A percentile compares a stretch with the other conserved stretches of the same genome.
These are phyloP conservation scores for Physella acuta DNA, from an alignment of 1,140 invertebrate species.

Conservation along the genomic window DNA sequence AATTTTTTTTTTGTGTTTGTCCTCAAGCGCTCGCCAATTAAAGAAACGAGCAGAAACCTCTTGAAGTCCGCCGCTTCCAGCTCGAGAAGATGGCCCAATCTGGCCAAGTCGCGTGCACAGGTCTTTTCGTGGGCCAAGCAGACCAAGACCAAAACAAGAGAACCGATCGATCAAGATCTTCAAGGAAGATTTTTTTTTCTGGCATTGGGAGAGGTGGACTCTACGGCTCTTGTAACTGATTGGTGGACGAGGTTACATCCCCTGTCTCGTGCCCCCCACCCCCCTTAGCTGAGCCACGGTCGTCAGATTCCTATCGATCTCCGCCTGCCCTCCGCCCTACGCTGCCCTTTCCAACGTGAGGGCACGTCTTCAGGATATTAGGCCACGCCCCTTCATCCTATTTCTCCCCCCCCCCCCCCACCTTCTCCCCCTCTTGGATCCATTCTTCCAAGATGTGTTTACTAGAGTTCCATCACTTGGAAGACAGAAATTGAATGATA, in stretches of 20 bases:
- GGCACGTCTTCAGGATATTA: constrained; percentile 10
- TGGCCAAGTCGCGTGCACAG: too few relatives aligned
- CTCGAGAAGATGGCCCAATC: background rate
- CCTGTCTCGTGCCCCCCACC: constrained; percentile 1
- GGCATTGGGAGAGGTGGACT: background rate
- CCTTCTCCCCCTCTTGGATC: background rate
- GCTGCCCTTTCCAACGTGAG: background rate
- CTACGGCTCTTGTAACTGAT: constrained; percentile 2
- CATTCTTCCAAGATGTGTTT: too few relatives aligned
- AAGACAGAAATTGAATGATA: too few relatives aligned
- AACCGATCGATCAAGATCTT: too few relatives aligned
- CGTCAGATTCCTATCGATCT: too few relatives aligned
- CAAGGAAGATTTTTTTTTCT: too few relatives aligned
- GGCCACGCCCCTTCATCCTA: constrained; percentile 16
- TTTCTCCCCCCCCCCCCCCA: background rate
- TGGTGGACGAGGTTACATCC: constrained; percentile 1
- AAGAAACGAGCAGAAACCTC: background rate
- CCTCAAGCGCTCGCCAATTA: background rate
- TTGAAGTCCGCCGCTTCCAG: background rate
- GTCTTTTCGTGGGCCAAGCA: too few relatives aligned
- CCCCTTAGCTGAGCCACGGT: too few relatives aligned
- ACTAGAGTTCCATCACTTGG: too few relatives aligned
- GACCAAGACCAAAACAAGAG: too few relatives aligned
- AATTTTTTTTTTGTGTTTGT: too few relatives aligned
- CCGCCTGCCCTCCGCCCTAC: constrained; percentile 1